Conservation (phyloP, 2,888 invertebrate species). For the Megalurothrips usitatus region DNA sequence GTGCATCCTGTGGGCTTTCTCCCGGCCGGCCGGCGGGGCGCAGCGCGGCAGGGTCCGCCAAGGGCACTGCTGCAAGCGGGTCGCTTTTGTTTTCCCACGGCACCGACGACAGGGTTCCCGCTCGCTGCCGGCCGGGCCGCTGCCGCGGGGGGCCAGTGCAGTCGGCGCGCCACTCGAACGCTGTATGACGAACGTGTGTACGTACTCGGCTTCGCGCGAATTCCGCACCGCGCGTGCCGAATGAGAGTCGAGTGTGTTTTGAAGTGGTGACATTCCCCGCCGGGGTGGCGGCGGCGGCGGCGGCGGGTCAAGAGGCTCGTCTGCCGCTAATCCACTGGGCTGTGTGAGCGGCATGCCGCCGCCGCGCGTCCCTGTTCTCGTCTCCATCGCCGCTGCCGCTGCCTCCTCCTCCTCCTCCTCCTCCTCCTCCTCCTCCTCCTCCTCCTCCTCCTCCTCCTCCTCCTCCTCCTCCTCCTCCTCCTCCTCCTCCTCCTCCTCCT, state of each 20-base stretch:
- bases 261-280: background rate
- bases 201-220: no score
- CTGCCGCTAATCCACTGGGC: background rate
- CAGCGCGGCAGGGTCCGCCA: no score
- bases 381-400: background rate
- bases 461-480: no score
- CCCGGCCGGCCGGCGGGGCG: no score
- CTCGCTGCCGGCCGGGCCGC: no score
- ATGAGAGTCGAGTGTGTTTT: background rate
- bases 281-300: background rate
- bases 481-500: no score
- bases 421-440: background rate
- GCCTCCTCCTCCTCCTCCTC: background rate
- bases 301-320: slow-evolving; percentile 7
- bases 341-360: background rate
- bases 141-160: no score
- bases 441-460: background rate
- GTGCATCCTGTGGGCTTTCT: no score
- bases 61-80: no score
- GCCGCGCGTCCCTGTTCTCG: background rate
- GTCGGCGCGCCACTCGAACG: no score
- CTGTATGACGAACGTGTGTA: no score
- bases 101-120: no score
- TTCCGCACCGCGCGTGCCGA: background rate
- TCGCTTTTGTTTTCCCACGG: background rate